Evolutionary conservation across 2,113 vertebrate genomes (phyloP).

Genomic region (Dolichallabes microphthalmus): DNA sequence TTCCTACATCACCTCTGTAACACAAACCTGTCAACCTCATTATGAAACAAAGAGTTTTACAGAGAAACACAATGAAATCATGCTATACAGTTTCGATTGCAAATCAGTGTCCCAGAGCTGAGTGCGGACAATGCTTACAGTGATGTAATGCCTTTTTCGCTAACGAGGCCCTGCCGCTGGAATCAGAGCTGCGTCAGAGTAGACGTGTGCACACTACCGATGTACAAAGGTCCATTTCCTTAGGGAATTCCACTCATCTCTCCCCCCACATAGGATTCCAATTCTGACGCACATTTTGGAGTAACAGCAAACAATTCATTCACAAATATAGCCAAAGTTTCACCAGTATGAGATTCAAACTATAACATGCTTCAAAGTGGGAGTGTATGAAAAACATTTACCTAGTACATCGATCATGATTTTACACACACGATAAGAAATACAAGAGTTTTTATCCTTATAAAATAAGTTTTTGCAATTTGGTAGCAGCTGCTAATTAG

Average conservation of each 20-base stretch:
- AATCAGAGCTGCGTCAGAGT: not conserved
- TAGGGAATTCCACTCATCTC: not conserved
- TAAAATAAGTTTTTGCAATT: not conserved
- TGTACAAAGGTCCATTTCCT: not conserved
- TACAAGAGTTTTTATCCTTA: not conserved
- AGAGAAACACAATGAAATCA: constrained; percentile 12
- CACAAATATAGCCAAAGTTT: not conserved
- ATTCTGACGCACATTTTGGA: not conserved
- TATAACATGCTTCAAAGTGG: not conserved
- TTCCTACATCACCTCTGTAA: constrained; percentile 13
- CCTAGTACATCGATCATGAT: not conserved
- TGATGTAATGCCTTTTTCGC: constrained; percentile 12
- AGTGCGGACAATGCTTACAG: not conserved
- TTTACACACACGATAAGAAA: not conserved
- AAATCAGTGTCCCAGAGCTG: not conserved
- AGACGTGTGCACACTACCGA: not conserved
- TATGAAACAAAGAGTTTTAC: constrained; percentile 8
- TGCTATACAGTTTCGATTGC: not conserved
- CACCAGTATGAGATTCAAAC: not conserved
- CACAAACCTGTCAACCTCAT: not conserved
- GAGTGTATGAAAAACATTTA: not conserved
- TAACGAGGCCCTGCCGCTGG: not conserved
- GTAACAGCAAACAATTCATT: not conserved
- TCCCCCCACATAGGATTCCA: not conserved
- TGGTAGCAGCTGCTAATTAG: not conserved